phyloP scores from a whole-genome alignment of 2,113 vertebrate genomes.

The Anarhynchus alexandrinus region DNA sequence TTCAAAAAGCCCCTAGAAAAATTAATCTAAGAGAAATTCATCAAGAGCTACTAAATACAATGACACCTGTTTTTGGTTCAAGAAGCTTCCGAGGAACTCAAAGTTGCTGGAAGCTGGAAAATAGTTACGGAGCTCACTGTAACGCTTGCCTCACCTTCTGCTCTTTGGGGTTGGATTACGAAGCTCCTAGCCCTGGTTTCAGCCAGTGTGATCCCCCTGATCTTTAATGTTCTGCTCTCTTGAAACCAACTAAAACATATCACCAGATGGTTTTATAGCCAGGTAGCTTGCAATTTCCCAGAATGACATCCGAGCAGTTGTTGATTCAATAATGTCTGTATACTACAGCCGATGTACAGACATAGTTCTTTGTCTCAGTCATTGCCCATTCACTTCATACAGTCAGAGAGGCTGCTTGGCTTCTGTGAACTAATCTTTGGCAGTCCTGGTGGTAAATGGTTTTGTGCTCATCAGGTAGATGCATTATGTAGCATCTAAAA shows the following conservation, averaged over 20 bases:
- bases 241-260: not conserved
- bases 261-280: not conserved
- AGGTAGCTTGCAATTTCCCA: not conserved
- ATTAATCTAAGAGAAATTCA: not conserved
- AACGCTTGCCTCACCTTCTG: accelerated
- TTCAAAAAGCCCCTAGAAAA: not conserved
- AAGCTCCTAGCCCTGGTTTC: not conserved
- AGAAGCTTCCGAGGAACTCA: not conserved
- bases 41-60: not conserved
- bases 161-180: not conserved
- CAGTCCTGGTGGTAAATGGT: not conserved
- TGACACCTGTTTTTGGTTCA: not conserved
- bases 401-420: not conserved
- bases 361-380: not conserved
- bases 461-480: not conserved
- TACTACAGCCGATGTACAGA: not conserved
- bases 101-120: not conserved
- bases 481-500: not conserved
- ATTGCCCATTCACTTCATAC: not conserved
- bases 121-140: not conserved
- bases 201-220: not conserved
- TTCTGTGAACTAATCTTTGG: not conserved
- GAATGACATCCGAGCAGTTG: not conserved
- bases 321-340: accelerated
- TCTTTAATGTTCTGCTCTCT: not conserved